phyloP scores from a whole-genome alignment of 2,113 vertebrate species.

The Esox niger region DNA sequence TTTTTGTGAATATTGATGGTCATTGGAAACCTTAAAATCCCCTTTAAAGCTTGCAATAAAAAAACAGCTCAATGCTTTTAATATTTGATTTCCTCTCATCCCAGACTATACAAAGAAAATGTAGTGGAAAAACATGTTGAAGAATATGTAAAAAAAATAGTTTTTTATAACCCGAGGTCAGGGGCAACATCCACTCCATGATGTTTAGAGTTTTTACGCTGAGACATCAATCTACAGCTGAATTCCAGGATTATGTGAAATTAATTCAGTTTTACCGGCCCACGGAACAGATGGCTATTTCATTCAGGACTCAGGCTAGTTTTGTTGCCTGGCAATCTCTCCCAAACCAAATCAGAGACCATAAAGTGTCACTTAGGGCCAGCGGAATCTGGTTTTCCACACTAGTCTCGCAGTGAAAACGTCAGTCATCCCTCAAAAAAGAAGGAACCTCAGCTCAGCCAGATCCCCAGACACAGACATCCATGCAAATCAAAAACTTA shows the following conservation, averaged over 20 bases:
- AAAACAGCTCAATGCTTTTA: neutral
- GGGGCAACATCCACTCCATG: conserved; percentile 8
- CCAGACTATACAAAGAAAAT: neutral
- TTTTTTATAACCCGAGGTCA: neutral
- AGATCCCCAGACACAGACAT: conserved; percentile 14
- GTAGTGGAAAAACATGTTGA: neutral
- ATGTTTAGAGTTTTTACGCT: conserved; percentile 37
- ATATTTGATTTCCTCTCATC: neutral
- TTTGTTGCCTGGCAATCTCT: conserved; percentile 70
- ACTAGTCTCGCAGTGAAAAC: conserved; percentile 42
- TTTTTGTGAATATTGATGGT: neutral
- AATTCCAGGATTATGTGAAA: conserved; percentile 71
- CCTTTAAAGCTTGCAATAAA: neutral
- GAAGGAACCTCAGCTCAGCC: conserved; percentile 9
- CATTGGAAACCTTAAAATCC: neutral
- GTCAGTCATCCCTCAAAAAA: conserved; percentile 43
- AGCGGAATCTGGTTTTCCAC: conserved; percentile 64
- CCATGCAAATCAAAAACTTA: conserved; percentile 36
- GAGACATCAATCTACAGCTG: conserved; percentile 52
- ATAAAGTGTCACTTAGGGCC: conserved; percentile 72
- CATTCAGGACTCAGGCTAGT: conserved; percentile 65
- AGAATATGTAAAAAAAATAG: neutral
- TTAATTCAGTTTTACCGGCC: conserved; percentile 67
- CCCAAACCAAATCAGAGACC: conserved; percentile 70
- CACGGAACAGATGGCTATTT: conserved; percentile 69